Evolutionary conservation across 2,888 invertebrate species (phyloP), one percentile per base, ranked within the genome.

Genomic region (Junonia oenone): DNA sequence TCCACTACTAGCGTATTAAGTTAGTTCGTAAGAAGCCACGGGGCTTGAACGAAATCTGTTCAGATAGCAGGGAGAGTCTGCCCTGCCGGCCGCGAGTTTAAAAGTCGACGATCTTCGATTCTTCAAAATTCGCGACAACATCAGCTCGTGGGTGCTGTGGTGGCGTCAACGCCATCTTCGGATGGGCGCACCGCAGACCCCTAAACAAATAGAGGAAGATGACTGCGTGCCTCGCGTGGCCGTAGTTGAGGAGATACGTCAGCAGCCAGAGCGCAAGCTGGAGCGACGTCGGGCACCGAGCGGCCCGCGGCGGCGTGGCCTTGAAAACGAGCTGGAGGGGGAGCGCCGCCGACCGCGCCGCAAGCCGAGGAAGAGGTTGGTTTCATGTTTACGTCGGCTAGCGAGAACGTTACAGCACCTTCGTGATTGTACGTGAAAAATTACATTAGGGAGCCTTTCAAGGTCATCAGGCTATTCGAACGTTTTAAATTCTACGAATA

Each of bases 131-230:
- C 89, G 89, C 72, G 87, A 87, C 70, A 86, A 83, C 71, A 78
- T 87, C 76, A 83, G 81, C 65, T 83, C 83, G 81, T 89, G 89
- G 89, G 86, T 87, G 71, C 81, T 88, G 88, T 86, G 89, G 89
- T 85, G 87, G 87, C 87, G 88, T 80, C 80, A 83, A 73, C 81
- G 84, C 73, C 87, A 81, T 85, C 83, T 85, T 81, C 81, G 85
- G 83, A 85, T 86, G 84, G 87, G 88, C 85, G 87, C 87, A 75
- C 87, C 89, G 83, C 88, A 85, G 83, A 83, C 84, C 80, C 88
- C 84, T 52, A 86, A 81, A 71, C 76, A 71, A 55, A 79, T 86
- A 57, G 84, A 84, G 58, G 84, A 85, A 50, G 83, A 88, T 81
- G 88, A 85, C 52, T 76, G 73, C 76, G 71, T 77, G 68, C 85